These are phyloP conservation scores for Leptinotarsa lineolata DNA, from an alignment of 1,140 invertebrate species.

Conservation along the genomic window DNA sequence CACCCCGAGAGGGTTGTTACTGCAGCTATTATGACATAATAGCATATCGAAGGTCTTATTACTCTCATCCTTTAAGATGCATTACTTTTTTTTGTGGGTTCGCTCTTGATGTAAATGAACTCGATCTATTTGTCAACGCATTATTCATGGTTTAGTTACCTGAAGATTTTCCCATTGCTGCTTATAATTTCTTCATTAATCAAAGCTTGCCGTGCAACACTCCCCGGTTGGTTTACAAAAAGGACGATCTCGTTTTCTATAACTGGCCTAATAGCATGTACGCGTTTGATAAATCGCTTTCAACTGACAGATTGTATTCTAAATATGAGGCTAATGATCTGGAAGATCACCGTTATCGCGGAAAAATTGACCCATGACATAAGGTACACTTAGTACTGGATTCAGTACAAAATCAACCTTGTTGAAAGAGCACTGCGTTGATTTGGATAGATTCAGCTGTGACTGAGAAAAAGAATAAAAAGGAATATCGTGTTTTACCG, in stretches of 20 bases:
- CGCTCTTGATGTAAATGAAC: constrained; percentile 19
- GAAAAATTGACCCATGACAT: neutral
- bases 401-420: neutral
- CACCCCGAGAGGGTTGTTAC: constrained; percentile 46
- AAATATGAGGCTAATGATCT: constrained; percentile 2
- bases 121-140: constrained; percentile 27
- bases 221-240: neutral
- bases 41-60: constrained; percentile 50
- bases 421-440: too few species aligned
- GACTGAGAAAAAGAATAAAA: too few species aligned
- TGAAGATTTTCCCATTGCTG: constrained; percentile 11
- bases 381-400: neutral
- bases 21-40: constrained; percentile 49
- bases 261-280: constrained; percentile 10
- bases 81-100: constrained; percentile 23
- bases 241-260: neutral
- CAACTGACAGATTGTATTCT: neutral
- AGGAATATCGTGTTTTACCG: too few species aligned
- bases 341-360: neutral
- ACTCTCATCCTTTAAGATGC: constrained; percentile 30
- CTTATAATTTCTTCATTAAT: constrained; percentile 24
- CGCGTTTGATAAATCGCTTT: neutral
- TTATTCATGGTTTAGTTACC: constrained; percentile 28
- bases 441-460: too few species aligned
- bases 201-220: neutral